Base-by-base conservation (phyloP, 2,113 vertebrate genomes). In the Tachysurus fulvidraco region DNA sequence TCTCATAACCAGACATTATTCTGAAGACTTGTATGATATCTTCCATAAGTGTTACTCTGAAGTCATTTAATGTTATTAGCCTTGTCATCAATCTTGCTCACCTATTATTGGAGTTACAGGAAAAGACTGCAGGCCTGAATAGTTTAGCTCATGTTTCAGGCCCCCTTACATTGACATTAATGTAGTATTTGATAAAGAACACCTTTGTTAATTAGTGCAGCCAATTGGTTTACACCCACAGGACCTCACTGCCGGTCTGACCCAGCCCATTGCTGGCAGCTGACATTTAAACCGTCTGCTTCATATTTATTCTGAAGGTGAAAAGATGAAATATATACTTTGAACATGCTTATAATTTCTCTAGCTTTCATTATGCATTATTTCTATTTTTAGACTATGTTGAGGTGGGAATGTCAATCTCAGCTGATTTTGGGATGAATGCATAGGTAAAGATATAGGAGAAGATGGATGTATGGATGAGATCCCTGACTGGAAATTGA, bases 161-260 rank as follows among this genome's bases (percentile, higher is more conserved):
- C 79, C 78, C 87, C 85, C n/a, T n/a, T 81, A 71, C 92, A 94
- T 94, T 76, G 44, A 76, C 11, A 52, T 93, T 62, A 91, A 90
- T 92, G 91, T 93, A 93, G 90, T 93, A 94, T 94, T 93, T 95
- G 88, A 92, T 74, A 87, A 84, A 88, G 85, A 78, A 84, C 80
- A 69, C 86, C 87, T 91, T 73, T 62, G 87, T 93, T 93, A 92
- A 92, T 93, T 91, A 93, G 84, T 79, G 41, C 85, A 91, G 89
- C 91, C 69, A 77, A 91, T 92, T 85, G 71, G 88, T 81, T 92
- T 84, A 59, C 83, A 87, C 82, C 86, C 88, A 50, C 90, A 54
- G 87, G 65, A 69, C 79, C 74, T 84, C 64, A 81, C 77, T 73
- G 28, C 25, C 84, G 44, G 84, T 76, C 69, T 81, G 84, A 84